Base-by-base conservation (phyloP, 2,888 invertebrate species). In the Helobdella robusta region DNA sequence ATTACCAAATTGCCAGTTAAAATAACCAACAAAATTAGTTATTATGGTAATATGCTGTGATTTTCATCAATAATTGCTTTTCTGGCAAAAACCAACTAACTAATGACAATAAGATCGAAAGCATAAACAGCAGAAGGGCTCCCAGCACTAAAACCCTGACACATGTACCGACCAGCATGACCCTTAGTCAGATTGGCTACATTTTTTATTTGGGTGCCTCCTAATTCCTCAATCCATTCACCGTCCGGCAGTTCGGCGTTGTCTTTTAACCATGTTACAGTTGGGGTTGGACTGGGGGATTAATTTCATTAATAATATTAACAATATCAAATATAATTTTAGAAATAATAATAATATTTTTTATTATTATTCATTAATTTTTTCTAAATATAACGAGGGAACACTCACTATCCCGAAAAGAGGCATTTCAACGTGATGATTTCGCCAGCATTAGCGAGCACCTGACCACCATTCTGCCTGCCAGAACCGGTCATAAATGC, bases 261-360 rank as follows among this genome's bases (percentile, higher is more conserved):
- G 28, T n/a, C 56, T 11, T 56, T 3, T 8, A 30, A 2, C 56
- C 56, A 56, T 5, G 25, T 2, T n/a, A 56, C 15, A 28, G 2
- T 56, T 8, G 56, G 56, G 18, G 56, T 56, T n/a, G 56, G 56
- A 18, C 56, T 56, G 56, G 44, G 11, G n/a, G 44, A 40, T 15
- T 18, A 18, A 18, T n/a, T n/a, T n/a, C n/a, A n/a, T n/a, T n/a
- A n/a, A n/a, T n/a, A n/a, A n/a, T n/a, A n/a, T n/a, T n/a, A n/a
- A n/a, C n/a, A 48, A 48, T 18, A 30, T 56, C 18, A 56, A 30
- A 32, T 18, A 52, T 15, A 5, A 25, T 52, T 3, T 2, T 23
- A 25, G 28, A 2, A 4, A 5, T 52, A 28, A 25, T 25, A 5
- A 52, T 52, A 52, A 15, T 25, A 15, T 3, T 52, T 25, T 3